Conservation (phyloP, 2,888 invertebrate genomes). For the Polymixis lichenea region DNA sequence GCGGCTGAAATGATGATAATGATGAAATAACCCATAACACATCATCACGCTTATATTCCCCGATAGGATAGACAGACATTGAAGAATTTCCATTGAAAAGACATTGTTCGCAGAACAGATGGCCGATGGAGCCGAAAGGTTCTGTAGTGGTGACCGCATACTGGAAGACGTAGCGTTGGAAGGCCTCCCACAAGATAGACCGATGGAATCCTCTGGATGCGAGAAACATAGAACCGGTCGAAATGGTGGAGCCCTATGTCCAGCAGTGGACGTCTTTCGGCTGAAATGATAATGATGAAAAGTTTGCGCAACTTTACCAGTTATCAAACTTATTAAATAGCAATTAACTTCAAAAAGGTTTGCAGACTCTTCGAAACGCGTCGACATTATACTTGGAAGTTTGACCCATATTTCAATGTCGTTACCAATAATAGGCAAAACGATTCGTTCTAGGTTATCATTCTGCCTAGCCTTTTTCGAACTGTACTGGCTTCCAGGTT, state of each 20-base stretch:
- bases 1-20: too few species aligned
- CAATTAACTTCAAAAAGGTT: constrained; percentile 9
- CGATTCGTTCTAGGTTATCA: background rate
- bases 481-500: background rate
- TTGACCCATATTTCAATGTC: constrained; percentile 22
- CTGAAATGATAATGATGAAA: background rate
- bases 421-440: constrained; percentile 1
- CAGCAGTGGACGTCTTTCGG: too few species aligned
- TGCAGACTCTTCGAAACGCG: background rate
- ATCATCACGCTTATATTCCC: background rate
- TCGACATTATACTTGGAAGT: background rate
- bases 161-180: too few species aligned
- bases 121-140: too few species aligned
- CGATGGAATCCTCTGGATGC: too few species aligned
- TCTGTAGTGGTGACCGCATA: too few species aligned
- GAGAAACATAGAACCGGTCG: too few species aligned
- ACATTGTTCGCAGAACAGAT: too few species aligned
- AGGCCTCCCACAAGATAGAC: too few species aligned
- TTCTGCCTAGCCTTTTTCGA: background rate
- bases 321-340: constrained; percentile 6
- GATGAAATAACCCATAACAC: too few species aligned
- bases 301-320: background rate
- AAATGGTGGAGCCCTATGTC: too few species aligned
- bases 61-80: background rate
- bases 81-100: too few species aligned